These are phyloP conservation scores for Petrocephalus sullivani DNA, from an alignment of 2,797 vertebrate species.

Conservation along the genomic window DNA sequence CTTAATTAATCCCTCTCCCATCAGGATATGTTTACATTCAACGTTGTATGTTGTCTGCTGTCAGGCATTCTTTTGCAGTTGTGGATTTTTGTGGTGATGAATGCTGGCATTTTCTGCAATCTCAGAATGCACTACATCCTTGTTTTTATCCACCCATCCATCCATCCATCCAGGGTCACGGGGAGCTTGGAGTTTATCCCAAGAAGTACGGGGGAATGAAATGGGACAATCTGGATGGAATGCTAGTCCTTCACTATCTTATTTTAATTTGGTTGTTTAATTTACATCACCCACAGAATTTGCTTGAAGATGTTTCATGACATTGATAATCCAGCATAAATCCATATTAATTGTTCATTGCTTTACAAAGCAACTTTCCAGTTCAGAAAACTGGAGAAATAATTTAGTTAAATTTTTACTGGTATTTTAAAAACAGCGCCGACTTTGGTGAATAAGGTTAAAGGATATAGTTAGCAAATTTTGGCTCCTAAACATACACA, in stretches of 20 bases:
- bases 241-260: too few species aligned
- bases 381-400: background rate
- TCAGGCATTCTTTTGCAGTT: background rate
- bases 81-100: background rate
- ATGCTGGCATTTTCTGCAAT: background rate
- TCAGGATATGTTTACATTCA: background rate
- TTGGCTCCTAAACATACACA: background rate
- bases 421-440: background rate
- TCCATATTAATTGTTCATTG: constrained; percentile 18
- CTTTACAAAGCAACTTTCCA: background rate
- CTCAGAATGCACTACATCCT: background rate
- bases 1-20: background rate
- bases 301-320: constrained; percentile 12
- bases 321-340: constrained; percentile 20
- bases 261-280: background rate
- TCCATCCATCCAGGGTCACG: background rate
- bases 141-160: background rate
- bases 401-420: background rate
- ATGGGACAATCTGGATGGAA: too few species aligned
- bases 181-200: too few species aligned
- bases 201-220: too few species aligned
- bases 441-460: background rate
- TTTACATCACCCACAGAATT: background rate
- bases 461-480: background rate
- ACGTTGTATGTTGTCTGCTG: background rate